Conservation (phyloP, 1,140 invertebrate genomes). For the Drosophila sturtevanti region DNA sequence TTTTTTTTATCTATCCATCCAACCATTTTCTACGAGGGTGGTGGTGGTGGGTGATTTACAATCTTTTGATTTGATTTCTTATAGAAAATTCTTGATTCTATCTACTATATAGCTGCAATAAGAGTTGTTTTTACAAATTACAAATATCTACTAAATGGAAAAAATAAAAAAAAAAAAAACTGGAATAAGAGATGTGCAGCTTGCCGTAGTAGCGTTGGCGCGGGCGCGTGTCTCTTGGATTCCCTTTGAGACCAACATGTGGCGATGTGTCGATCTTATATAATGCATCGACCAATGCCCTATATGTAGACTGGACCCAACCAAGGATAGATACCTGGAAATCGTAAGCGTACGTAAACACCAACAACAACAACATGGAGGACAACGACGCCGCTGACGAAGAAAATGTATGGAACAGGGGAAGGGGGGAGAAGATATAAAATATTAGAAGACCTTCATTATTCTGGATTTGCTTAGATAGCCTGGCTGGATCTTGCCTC, state of each 20-base stretch:
- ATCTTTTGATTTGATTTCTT: not conserved
- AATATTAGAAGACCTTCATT: too few relatives aligned
- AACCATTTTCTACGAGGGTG: not conserved
- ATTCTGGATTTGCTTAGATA: too few relatives aligned
- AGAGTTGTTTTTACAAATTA: constrained; percentile 18
- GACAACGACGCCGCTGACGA: not conserved
- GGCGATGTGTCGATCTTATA: not conserved
- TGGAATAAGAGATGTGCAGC: constrained; percentile 29
- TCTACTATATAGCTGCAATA: constrained; percentile 24
- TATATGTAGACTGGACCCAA: constrained; percentile 7
- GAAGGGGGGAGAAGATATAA: too few relatives aligned
- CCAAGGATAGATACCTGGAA: constrained; percentile 25
- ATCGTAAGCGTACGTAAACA: constrained; percentile 26
- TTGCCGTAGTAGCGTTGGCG: constrained; percentile 30
- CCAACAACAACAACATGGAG: constrained; percentile 18
- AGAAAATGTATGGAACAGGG: not conserved
- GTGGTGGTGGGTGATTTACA: not conserved
- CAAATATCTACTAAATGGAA: not conserved
- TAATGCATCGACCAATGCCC: constrained; percentile 7
- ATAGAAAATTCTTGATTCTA: not conserved
- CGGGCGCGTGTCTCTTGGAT: constrained; percentile 78
- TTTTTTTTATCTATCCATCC: not conserved
- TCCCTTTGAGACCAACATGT: constrained; percentile 73
- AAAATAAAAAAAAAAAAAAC: constrained; percentile 30
- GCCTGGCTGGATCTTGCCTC: not conserved